These are phyloP conservation scores for Halyomorpha halys DNA, from an alignment of 1,140 invertebrate species.

Conservation along the genomic window DNA sequence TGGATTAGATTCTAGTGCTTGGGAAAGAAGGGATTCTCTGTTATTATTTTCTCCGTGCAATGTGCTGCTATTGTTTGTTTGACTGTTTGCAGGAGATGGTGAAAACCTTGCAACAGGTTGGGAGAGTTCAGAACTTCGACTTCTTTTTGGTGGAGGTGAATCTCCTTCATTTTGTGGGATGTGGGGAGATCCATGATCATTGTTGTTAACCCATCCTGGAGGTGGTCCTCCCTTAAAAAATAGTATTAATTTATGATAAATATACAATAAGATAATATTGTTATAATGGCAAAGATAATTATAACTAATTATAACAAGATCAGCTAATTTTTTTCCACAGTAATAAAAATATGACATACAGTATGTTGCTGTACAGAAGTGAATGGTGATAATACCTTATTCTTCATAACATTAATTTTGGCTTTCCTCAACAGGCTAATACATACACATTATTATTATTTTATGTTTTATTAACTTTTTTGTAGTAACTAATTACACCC, in stretches of 20 bases:
- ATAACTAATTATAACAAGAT: too few species aligned
- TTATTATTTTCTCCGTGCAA: background rate
- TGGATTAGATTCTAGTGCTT: conserved; percentile 49
- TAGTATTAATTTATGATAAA: background rate
- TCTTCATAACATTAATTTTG: too few species aligned
- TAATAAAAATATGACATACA: too few species aligned
- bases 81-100: conserved; percentile 39
- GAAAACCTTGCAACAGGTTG: conserved; percentile 35
- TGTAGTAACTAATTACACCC: too few species aligned
- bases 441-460: too few species aligned
- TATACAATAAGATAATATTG: too few species aligned
- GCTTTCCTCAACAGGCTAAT: too few species aligned
- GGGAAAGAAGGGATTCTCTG: conserved; percentile 45
- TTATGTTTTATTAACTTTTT: too few species aligned
- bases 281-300: too few species aligned
- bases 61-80: conserved; percentile 32
- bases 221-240: conserved; percentile 2
- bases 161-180: conserved; percentile 31
- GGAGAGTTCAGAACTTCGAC: conserved; percentile 46
- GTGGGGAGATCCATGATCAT: conserved; percentile 1
- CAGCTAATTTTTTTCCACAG: too few species aligned
- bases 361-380: too few species aligned
- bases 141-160: conserved; percentile 49
- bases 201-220: conserved; percentile 5
- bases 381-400: too few species aligned